Evolutionary conservation across 64 coral and sea anemone genomes (phyloP).

Genomic region (Pocillopora verrucosa): DNA sequence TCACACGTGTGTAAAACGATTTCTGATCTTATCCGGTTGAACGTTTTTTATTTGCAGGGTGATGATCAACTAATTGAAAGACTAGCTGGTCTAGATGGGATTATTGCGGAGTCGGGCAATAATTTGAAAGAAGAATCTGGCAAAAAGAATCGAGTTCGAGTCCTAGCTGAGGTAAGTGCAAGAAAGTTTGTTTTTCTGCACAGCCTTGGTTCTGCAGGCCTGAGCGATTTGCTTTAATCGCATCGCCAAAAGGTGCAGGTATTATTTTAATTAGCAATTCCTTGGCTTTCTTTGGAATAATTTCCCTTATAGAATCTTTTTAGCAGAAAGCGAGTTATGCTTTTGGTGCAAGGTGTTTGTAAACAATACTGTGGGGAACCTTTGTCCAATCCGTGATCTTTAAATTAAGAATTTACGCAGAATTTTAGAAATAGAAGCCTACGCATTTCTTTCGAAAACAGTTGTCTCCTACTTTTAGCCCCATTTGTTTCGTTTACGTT

Average conservation of each 20-base stretch:
- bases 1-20: slow-evolving; percentile 11
- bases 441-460: neutral
- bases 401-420: slow-evolving; percentile 41
- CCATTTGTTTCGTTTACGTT: neutral
- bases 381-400: slow-evolving; percentile 24
- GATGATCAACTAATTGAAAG: slow-evolving; percentile 93
- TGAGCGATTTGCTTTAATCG: slow-evolving; percentile 3
- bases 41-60: slow-evolving; percentile 61
- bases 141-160: slow-evolving; percentile 59
- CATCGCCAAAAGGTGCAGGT: slow-evolving; percentile 14
- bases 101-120: slow-evolving; percentile 77
- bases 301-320: slow-evolving; percentile 4
- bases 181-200: neutral
- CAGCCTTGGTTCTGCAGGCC: no score
- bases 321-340: neutral
- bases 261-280: slow-evolving; percentile 43
- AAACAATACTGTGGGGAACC: slow-evolving; percentile 14
- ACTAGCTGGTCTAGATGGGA: slow-evolving; percentile 90
- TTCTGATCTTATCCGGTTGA: neutral
- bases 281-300: slow-evolving; percentile 26
- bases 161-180: slow-evolving; percentile 81
- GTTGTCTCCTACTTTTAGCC: neutral
- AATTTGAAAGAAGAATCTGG: slow-evolving; percentile 73
- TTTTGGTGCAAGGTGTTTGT: slow-evolving; percentile 36
- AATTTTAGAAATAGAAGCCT: neutral